phyloP scores from a whole-genome alignment of 2,888 invertebrate species.

The Aplocera efformata region DNA sequence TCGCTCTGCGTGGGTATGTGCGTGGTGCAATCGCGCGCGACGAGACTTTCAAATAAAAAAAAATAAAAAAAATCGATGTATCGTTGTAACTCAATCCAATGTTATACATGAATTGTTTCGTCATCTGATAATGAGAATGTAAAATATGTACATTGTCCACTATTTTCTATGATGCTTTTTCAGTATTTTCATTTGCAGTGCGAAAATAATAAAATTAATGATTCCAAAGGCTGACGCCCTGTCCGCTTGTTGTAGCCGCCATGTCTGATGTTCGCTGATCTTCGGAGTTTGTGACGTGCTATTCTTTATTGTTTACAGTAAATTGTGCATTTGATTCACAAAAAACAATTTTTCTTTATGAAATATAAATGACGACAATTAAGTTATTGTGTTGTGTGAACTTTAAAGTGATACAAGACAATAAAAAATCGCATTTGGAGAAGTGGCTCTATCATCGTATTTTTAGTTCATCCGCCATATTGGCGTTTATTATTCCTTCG shows the following conservation, averaged over 20 bases:
- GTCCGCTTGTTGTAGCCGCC: conserved; percentile 74
- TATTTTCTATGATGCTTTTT: conserved; percentile 57
- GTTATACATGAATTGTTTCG: conserved; percentile 55
- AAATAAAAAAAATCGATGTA: conserved; percentile 31
- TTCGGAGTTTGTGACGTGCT: conserved; percentile 78
- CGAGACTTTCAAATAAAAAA: conserved; percentile 3
- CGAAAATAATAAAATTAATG: conserved; percentile 43
- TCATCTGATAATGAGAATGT: conserved; percentile 60
- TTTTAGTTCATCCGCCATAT: conserved; percentile 85
- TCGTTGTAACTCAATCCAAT: conserved; percentile 45
- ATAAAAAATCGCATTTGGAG: conserved; percentile 66
- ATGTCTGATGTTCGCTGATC: conserved; percentile 79
- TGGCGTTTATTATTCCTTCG: conserved; percentile 82
- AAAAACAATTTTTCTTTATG: conserved; percentile 60
- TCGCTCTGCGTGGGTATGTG: too few species aligned
- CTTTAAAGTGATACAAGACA: conserved; percentile 60
- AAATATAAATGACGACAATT: conserved; percentile 59
- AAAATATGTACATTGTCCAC: conserved; percentile 59
- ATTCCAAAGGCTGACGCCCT: conserved; percentile 64
- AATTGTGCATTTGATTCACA: conserved; percentile 64
- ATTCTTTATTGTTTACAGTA: conserved; percentile 71
- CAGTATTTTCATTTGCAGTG: conserved; percentile 74
- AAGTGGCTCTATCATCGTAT: conserved; percentile 77
- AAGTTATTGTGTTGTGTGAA: conserved; percentile 67
- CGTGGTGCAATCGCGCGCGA: not conserved